phyloP scores from a whole-genome alignment of 2,113 vertebrate species.

The Melanotaenia duboulayi region DNA sequence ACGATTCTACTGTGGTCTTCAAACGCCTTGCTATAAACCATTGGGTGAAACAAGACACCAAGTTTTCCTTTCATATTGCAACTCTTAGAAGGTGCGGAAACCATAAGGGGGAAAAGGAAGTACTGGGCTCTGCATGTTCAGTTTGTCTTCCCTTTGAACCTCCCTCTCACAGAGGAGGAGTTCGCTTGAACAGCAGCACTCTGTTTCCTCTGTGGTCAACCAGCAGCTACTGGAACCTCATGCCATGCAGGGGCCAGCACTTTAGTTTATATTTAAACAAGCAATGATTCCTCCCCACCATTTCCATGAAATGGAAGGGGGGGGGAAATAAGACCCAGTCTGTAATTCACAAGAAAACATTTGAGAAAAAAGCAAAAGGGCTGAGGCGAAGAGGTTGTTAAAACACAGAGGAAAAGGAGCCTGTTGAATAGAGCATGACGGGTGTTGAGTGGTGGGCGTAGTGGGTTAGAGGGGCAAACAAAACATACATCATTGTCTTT shows the following conservation, averaged over 20 bases:
- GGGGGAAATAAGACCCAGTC: slow-evolving; percentile 64
- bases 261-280: slow-evolving; percentile 82
- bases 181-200: slow-evolving; percentile 74
- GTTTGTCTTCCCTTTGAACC: slow-evolving; percentile 68
- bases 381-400: slow-evolving; percentile 72
- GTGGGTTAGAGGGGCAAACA: slow-evolving; percentile 48
- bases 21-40: slow-evolving; percentile 8
- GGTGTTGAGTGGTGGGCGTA: slow-evolving; percentile 48
- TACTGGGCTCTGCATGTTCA: slow-evolving; percentile 45
- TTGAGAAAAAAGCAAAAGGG: slow-evolving; percentile 62
- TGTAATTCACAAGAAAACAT: slow-evolving; percentile 78
- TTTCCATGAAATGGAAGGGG: slow-evolving; percentile 68
- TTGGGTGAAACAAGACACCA: slow-evolving; percentile 21
- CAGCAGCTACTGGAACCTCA: slow-evolving; percentile 72
- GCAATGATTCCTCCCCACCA: slow-evolving; percentile 78
- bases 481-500: slow-evolving; percentile 64
- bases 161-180: slow-evolving; percentile 54
- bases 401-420: slow-evolving; percentile 71
- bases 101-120: slow-evolving; percentile 40
- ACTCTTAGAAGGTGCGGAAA: slow-evolving; percentile 58
- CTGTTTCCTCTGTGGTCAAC: slow-evolving; percentile 80
- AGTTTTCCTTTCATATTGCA: slow-evolving; percentile 45
- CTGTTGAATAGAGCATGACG: slow-evolving; percentile 52
- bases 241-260: slow-evolving; percentile 70
- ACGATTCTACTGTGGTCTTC: slow-evolving; percentile 7